Evolutionary conservation across 1,140 invertebrate genomes (phyloP).

Genomic region (Ruditapes philippinarum): DNA sequence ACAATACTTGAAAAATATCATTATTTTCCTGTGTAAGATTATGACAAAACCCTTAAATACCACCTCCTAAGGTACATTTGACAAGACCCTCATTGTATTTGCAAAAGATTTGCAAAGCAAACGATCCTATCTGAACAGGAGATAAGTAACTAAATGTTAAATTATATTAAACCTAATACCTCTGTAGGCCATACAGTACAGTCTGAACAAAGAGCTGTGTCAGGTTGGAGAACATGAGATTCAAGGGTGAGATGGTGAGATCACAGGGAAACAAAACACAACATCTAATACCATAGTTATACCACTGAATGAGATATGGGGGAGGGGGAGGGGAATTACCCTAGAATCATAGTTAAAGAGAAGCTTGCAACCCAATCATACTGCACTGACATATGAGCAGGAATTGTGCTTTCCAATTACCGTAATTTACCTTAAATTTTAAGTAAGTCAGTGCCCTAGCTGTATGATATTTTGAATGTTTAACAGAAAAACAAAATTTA

Average conservation of each 20-base stretch:
- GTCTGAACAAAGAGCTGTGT: neutral
- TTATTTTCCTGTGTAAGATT: conserved; percentile 30
- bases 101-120: conserved; percentile 21
- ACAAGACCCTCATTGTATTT: conserved; percentile 19
- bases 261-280: no score
- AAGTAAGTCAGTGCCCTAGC: no score
- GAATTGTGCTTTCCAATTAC: no score
- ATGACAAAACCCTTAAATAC: conserved; percentile 2
- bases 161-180: neutral
- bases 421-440: no score
- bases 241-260: neutral
- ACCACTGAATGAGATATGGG: neutral
- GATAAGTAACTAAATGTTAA: conserved; percentile 40
- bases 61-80: neutral
- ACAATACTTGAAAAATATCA: conserved; percentile 20
- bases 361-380: no score
- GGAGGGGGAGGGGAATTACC: no score
- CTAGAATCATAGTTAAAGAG: no score
- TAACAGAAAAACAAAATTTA: no score
- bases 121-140: neutral
- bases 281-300: conserved; percentile 1
- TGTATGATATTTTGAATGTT: no score
- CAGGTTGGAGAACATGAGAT: neutral
- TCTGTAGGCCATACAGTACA: conserved; percentile 15
- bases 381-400: no score